Conservation (phyloP, 2,113 vertebrate species). For the Calyptommatus sinebrachiatus region DNA sequence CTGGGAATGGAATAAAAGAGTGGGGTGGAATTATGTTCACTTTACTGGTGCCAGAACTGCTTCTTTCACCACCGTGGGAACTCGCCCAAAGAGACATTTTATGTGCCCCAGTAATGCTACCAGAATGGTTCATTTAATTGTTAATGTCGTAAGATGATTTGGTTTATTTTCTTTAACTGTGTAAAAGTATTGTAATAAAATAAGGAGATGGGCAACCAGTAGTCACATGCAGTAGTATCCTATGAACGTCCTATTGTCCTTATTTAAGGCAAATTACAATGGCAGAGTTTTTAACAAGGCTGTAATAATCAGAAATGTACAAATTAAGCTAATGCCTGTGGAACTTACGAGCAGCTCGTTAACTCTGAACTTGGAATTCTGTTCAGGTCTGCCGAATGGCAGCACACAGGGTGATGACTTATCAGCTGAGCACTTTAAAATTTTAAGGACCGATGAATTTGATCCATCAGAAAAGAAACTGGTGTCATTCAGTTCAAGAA, state of each 20-base stretch:
- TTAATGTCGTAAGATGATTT: background rate
- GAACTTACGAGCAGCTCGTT: constrained; percentile 19
- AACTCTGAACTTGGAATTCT: constrained; percentile 7
- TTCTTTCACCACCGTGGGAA: too few relatives aligned
- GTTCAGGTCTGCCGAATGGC: background rate
- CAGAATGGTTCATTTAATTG: background rate
- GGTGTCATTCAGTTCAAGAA: background rate
- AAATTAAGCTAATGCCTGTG: background rate
- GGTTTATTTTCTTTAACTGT: background rate
- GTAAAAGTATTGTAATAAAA: background rate
- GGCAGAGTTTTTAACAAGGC: background rate
- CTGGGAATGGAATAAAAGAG: too few relatives aligned
- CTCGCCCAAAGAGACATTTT: background rate
- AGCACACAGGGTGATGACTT: constrained; percentile 1
- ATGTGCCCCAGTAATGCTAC: background rate
- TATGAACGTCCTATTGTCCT: background rate
- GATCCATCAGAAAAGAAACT: background rate
- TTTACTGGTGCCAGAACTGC: too few relatives aligned
- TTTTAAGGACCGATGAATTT: background rate
- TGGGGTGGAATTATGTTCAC: too few relatives aligned
- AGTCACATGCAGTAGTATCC: background rate
- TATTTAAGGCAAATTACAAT: background rate
- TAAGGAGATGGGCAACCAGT: background rate
- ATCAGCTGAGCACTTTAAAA: background rate
- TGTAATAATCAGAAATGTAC: constrained; percentile 14